These are phyloP conservation scores for Dinocampus coccinellae DNA, from an alignment of 2,888 invertebrate species.

Conservation along the genomic window DNA sequence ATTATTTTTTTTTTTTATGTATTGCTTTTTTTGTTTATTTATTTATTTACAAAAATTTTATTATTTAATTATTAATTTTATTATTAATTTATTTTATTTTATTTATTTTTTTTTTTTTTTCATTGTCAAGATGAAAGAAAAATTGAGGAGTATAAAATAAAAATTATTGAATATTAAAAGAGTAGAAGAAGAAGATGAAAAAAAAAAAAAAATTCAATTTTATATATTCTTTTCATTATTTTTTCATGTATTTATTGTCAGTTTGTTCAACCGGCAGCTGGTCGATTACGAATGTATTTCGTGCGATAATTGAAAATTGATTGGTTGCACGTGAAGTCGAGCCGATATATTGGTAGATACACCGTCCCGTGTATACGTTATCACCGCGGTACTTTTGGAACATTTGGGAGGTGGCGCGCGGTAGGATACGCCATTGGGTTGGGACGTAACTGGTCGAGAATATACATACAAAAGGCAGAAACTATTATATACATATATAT, in stretches of 20 bases:
- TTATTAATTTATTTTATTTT: too few relatives aligned
- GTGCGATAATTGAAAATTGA: conserved; percentile 40
- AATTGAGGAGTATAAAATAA: too few relatives aligned
- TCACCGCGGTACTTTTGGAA: conserved; percentile 34
- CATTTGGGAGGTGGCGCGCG: conserved; percentile 15
- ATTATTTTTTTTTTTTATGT: background rate
- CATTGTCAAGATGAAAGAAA: too few relatives aligned
- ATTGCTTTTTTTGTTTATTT: background rate
- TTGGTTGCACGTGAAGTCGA: conserved; percentile 39
- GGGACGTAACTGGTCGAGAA: background rate
- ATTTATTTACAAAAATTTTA: too few relatives aligned
- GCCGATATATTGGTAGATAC: conserved; percentile 38
- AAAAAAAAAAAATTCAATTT: conserved; percentile 1
- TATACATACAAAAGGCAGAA: conserved; percentile 3
- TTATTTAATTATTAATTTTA: too few relatives aligned
- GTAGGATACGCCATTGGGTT: conserved; percentile 5
- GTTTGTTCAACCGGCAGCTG: conserved; percentile 28
- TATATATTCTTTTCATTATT: background rate
- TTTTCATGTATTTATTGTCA: conserved; percentile 13
- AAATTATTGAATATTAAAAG: too few relatives aligned
- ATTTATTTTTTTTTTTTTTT: too few relatives aligned
- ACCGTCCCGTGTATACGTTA: conserved; percentile 36
- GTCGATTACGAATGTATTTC: conserved; percentile 41
- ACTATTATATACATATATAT: background rate
- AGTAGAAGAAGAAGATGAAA: conserved; percentile 10